Evolutionary conservation across 1,140 invertebrate genomes (phyloP).

Genomic region (Bicyclus anynana): DNA sequence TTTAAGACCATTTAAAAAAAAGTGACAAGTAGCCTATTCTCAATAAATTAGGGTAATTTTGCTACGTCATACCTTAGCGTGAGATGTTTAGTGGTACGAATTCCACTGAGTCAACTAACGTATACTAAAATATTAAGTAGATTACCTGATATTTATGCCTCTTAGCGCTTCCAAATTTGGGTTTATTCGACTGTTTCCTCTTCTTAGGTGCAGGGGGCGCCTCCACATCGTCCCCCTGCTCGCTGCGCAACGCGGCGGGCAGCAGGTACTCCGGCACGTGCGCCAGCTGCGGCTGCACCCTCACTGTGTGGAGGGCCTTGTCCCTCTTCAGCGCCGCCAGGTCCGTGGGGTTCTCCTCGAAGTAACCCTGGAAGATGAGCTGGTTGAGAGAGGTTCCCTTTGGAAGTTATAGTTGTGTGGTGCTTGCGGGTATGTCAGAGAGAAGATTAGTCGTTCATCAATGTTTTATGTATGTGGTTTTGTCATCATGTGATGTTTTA

Average conservation of each 20-base stretch:
- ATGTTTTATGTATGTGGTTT: constrained; percentile 43
- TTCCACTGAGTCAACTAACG: too few relatives aligned
- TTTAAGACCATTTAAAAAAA: too few relatives aligned
- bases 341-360: constrained; percentile 96
- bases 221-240: constrained; percentile 71
- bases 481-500: too few relatives aligned
- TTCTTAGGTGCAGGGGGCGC: constrained; percentile 46
- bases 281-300: constrained; percentile 89
- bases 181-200: constrained; percentile 37
- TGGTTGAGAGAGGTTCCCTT: constrained; percentile 25
- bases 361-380: constrained; percentile 83
- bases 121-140: too few relatives aligned
- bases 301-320: constrained; percentile 92
- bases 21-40: too few relatives aligned
- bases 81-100: too few relatives aligned
- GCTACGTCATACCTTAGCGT: too few relatives aligned
- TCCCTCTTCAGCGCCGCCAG: constrained; percentile 93
- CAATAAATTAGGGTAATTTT: too few relatives aligned
- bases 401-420: constrained; percentile 5
- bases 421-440: constrained; percentile 47
- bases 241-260: constrained; percentile 82
- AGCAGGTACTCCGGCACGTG: constrained; percentile 97
- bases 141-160: constrained; percentile 67
- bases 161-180: constrained; percentile 56
- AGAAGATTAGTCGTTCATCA: constrained; percentile 75